Percentiles rank a stretch among this genome's conserved stretches.
These are phyloP conservation scores for Schizopygopsis pylzovi DNA, from an alignment of 2,797 vertebrate genomes.

Conservation along the genomic window DNA sequence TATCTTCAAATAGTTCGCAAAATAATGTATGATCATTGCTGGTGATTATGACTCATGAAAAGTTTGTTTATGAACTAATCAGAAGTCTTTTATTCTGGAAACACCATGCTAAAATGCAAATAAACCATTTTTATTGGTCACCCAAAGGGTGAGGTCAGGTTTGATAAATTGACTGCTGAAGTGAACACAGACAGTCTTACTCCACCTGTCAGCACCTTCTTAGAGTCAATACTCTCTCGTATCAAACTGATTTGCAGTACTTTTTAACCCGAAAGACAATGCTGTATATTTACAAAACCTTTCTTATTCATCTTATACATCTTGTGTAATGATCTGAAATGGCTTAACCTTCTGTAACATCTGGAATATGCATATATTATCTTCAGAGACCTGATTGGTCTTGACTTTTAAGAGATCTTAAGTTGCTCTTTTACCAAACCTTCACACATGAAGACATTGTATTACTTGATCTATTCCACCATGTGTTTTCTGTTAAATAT, in stretches of 20 bases:
- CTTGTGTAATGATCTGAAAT: not conserved
- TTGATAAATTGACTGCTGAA: constrained; percentile 70
- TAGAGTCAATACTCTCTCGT: not conserved
- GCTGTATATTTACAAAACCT: not conserved
- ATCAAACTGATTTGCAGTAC: not conserved
- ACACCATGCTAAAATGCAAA: not conserved
- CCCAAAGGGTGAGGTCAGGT: not conserved
- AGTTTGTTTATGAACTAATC: not conserved
- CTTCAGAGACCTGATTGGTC: not conserved
- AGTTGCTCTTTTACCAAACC: constrained; percentile 1
- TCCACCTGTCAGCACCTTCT: constrained; percentile 73
- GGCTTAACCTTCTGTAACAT: not conserved
- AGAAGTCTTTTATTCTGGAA: not conserved
- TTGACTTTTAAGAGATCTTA: not conserved
- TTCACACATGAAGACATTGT: constrained; percentile 4
- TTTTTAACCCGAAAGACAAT: not conserved
- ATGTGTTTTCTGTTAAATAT: constrained; percentile 4
- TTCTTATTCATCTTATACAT: not conserved
- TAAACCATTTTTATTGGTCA: not conserved
- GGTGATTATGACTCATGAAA: not conserved
- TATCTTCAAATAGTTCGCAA: not conserved
- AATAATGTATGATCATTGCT: not conserved
- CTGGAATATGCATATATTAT: not conserved
- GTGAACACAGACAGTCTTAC: constrained; percentile 71
- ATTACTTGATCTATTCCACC: not conserved